Evolutionary conservation across 2,888 invertebrate species (phyloP), one percentile per base, ranked within the genome.

Genomic region (Drosophila multiciliata): DNA sequence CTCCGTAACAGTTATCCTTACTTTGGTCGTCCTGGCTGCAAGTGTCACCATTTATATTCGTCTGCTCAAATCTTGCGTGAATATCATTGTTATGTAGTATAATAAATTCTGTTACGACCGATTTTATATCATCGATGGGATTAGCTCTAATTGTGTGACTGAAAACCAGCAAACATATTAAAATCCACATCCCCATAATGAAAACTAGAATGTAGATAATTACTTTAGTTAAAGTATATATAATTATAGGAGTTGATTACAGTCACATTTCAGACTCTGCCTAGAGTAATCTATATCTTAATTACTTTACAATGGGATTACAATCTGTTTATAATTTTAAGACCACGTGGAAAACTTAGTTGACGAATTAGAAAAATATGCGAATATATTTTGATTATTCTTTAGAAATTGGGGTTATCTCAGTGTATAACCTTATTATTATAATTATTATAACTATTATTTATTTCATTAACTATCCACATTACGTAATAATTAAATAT

Each of bases 61-160:
- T 97, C 93, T 98, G 96, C 75, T 97, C 97, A 87, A 96, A 97
- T 66, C 96, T 94, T 1, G 97, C 96, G 91, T 98, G 98, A 95
- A 98, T 97, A 91, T 98, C 98, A 92, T 98, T 98, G 80, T 97
- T 98, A 93, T 98, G 98, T 0, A 98, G 93, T 62, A 98, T 95
- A 0, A 96, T 94, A 52, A 98, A 93, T 73, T 96, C 95, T 0
- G 75, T 82, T 5, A 76, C 69, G 8, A 66, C 70, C 3, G 76
- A 65, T 6, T 62, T 57, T 6, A 35, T 60, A 1, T 54, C 42
- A 6, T 29, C 33, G 36, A 82, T 77, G 11, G 90, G 87, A 64
- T 78, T 79, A 1, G 78, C 77, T 1, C 23, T 42, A 26, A 33
- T 35, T 11, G 38, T 20, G 8, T 54, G 20, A 11, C 17, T 35